A percentile compares a stretch with the other conserved stretches of the same genome.
These are phyloP conservation scores for Perca flavescens DNA, from an alignment of 2,113 vertebrate genomes.

Conservation along the genomic window DNA sequence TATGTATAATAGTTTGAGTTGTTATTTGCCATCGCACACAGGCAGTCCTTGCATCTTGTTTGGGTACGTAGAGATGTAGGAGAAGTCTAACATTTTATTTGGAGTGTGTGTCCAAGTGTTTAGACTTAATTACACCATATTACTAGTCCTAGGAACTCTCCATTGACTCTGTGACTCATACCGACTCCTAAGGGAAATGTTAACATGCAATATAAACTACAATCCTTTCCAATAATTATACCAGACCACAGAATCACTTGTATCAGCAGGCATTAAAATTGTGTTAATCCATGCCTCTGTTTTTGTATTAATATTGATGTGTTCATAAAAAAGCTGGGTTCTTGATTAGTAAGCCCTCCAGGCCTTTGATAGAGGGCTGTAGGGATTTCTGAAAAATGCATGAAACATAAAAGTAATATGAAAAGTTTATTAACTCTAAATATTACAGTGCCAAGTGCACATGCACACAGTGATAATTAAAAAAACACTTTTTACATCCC, in stretches of 20 bases:
- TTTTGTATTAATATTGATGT: conserved; percentile 80
- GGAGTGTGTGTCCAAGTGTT: conserved; percentile 6
- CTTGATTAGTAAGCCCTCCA: conserved; percentile 69
- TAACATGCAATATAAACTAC: conserved; percentile 68
- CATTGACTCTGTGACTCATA: conserved; percentile 38
- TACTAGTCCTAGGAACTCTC: neutral
- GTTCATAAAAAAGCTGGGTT: conserved; percentile 68
- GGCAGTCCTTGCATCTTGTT: neutral
- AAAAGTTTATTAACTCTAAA: conserved; percentile 82
- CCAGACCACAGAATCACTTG: conserved; percentile 64
- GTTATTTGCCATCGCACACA: neutral
- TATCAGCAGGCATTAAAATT: conserved; percentile 77
- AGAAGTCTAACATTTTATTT: neutral
- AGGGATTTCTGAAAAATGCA: conserved; percentile 81
- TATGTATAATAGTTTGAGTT: neutral
- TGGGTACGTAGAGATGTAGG: neutral
- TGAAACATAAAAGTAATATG: conserved; percentile 83
- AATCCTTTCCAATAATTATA: conserved; percentile 71
- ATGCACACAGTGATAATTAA: conserved; percentile 63
- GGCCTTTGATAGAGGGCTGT: conserved; percentile 70
- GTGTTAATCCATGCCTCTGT: conserved; percentile 72
- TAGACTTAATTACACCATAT: conserved; percentile 47
- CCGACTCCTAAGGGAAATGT: conserved; percentile 43
- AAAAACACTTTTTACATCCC: conserved; percentile 45
- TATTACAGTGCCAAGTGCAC: conserved; percentile 56